A percentile compares a stretch with the other conserved stretches of the same genome.
These are phyloP conservation scores for Mycteria americana DNA, from an alignment of 2,797 vertebrate genomes.

Conservation along the genomic window DNA sequence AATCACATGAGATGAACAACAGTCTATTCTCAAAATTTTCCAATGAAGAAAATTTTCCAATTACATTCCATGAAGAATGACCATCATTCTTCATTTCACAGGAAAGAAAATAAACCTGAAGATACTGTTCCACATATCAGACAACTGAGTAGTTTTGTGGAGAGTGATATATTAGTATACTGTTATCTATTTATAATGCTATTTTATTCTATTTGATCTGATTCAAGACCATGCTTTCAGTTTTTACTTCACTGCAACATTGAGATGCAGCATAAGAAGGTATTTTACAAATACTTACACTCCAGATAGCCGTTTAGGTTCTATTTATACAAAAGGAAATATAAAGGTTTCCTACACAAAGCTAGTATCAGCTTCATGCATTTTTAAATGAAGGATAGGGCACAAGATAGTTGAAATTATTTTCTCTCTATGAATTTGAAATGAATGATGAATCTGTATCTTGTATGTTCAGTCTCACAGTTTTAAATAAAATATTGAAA, in stretches of 20 bases:
- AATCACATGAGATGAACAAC: neutral
- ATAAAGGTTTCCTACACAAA: neutral
- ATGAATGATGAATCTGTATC: neutral
- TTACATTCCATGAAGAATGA: too few species aligned
- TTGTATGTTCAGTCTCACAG: neutral
- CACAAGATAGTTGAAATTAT: neutral
- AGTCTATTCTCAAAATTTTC: neutral
- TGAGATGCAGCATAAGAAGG: neutral
- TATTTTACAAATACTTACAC: neutral
- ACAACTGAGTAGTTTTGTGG: neutral
- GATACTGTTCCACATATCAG: neutral
- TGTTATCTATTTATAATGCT: neutral
- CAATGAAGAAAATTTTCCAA: neutral
- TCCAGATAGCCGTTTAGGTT: neutral
- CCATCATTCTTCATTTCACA: neutral
- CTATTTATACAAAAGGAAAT: neutral
- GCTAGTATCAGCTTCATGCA: neutral
- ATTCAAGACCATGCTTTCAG: neutral
- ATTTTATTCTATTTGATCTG: neutral
- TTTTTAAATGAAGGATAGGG: neutral
- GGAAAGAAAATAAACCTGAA: neutral
- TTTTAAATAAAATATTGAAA: neutral
- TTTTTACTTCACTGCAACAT: neutral
- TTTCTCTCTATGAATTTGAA: neutral
- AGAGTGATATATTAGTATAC: neutral